Percentiles rank a stretch among this genome's conserved stretches.
Evolutionary conservation across 2,888 invertebrate genomes (phyloP).

Genomic region (Diarsia mendica): DNA sequence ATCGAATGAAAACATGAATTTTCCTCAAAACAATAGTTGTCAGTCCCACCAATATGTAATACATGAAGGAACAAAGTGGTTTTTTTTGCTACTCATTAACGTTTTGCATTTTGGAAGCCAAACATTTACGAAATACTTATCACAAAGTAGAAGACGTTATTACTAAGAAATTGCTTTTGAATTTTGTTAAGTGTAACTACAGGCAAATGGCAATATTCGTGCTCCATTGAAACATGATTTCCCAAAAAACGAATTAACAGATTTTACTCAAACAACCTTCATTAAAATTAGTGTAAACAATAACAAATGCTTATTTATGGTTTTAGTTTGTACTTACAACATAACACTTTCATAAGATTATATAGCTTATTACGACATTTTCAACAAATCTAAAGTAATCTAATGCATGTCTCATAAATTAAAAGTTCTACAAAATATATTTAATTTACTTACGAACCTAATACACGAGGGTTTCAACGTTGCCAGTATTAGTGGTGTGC

Average conservation of each 20-base stretch:
- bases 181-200: too few species aligned
- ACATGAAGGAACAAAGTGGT: too few species aligned
- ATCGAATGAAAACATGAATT: constrained; percentile 8
- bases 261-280: background rate
- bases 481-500: constrained; percentile 81
- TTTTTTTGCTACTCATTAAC: too few species aligned
- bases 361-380: background rate
- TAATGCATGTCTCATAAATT: constrained; percentile 1
- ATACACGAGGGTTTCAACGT: constrained; percentile 81
- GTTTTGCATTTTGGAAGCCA: too few species aligned
- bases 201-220: background rate
- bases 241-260: background rate
- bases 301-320: background rate
- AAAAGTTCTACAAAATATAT: background rate
- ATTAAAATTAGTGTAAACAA: background rate
- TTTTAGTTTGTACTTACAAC: constrained; percentile 3
- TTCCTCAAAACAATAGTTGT: constrained; percentile 3
- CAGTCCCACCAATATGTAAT: too few species aligned
- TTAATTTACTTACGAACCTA: constrained; percentile 59
- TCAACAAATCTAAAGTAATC: background rate
- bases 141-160: too few species aligned
- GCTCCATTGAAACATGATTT: background rate
- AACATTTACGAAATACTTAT: too few species aligned
- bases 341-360: background rate
- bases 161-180: too few species aligned